These are phyloP conservation scores for Mixornis gularis DNA, from an alignment of 2,113 vertebrate genomes.

Conservation along the genomic window DNA sequence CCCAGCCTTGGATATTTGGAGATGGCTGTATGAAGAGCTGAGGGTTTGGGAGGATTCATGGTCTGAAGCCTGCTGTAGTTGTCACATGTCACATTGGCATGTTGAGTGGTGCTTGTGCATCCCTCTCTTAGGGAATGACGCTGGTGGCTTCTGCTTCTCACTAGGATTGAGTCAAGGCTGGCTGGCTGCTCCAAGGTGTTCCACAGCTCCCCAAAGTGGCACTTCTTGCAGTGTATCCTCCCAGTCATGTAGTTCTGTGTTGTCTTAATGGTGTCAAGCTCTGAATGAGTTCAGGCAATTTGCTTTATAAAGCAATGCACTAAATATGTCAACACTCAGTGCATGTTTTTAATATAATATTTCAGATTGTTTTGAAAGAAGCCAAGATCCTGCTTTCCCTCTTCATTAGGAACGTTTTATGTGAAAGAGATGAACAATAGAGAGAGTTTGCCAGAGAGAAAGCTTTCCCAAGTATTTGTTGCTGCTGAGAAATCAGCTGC, in stretches of 20 bases:
- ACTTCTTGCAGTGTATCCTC: background rate
- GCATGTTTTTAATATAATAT: conserved; percentile 45
- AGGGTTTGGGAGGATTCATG: background rate
- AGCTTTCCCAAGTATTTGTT: conserved; percentile 38
- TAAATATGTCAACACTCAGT: conserved; percentile 51
- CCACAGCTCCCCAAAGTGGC: background rate
- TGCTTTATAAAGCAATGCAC: conserved; percentile 31
- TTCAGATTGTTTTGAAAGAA: conserved; percentile 60
- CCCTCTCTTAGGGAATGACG: background rate
- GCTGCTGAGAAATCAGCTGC: conserved; percentile 34
- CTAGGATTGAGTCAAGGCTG: background rate
- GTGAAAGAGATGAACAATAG: conserved; percentile 52
- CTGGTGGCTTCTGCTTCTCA: background rate
- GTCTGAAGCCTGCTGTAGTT: background rate
- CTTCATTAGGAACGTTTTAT: conserved; percentile 22
- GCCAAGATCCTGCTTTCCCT: conserved; percentile 46
- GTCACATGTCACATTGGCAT: background rate
- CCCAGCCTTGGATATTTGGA: background rate
- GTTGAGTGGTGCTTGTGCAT: background rate
- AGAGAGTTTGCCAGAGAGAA: conserved; percentile 29
- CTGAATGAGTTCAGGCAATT: conserved; percentile 26
- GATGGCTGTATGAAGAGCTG: background rate
- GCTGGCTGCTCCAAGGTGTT: background rate
- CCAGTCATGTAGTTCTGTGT: background rate
- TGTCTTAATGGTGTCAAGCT: conserved; percentile 20